These are phyloP conservation scores for Charadrius vociferus DNA, from an alignment of 2,113 vertebrate species.

Conservation along the genomic window DNA sequence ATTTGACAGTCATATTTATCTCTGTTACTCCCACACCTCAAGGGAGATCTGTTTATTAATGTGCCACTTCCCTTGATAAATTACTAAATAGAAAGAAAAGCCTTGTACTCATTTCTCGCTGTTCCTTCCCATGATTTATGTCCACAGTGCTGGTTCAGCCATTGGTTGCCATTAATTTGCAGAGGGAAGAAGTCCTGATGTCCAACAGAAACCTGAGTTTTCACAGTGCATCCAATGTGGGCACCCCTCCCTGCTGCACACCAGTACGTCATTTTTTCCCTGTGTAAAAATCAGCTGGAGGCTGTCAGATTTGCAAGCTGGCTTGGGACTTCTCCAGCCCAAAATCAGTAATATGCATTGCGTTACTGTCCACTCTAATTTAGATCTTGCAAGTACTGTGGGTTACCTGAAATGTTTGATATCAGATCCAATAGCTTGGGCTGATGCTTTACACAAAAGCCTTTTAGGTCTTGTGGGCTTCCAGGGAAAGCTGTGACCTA, in stretches of 20 bases:
- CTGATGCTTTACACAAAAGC: not conserved
- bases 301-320: conserved; percentile 53
- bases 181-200: conserved; percentile 40
- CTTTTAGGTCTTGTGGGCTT: not conserved
- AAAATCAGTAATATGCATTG: conserved; percentile 47
- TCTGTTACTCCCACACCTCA: conserved; percentile 83
- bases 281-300: conserved; percentile 31
- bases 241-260: not conserved
- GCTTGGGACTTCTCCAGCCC: conserved; percentile 48
- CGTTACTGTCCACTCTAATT: conserved; percentile 74
- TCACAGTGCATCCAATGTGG: not conserved
- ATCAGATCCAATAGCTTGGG: not conserved
- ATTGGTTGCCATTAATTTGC: conserved; percentile 68
- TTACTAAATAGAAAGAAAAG: conserved; percentile 88
- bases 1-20: conserved; percentile 85
- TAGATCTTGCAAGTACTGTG: conserved; percentile 55
- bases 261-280: not conserved
- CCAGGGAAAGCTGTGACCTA: not conserved
- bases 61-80: conserved; percentile 88
- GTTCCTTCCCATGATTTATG: conserved; percentile 83
- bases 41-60: conserved; percentile 90
- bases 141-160: conserved; percentile 41
- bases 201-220: conserved; percentile 25
- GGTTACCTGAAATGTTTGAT: not conserved
- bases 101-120: conserved; percentile 83